Percentiles rank a stretch among this genome's conserved stretches.
phyloP scores from a whole-genome alignment of 2,888 invertebrate species.

The Spilosoma lubricipeda region DNA sequence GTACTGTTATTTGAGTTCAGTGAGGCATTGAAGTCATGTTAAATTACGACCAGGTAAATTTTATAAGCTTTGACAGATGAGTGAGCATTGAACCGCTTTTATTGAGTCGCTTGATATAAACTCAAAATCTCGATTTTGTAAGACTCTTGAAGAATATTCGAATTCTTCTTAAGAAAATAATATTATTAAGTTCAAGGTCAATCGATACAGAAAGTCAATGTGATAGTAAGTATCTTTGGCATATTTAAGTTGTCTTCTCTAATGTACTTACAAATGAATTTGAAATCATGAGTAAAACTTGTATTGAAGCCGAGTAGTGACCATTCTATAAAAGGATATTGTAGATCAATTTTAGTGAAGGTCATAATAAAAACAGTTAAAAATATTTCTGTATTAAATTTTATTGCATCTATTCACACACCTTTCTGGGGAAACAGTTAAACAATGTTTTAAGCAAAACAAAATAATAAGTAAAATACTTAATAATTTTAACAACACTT shows the following conservation, averaged over 20 bases:
- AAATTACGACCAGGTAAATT: neutral
- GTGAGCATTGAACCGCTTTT: neutral
- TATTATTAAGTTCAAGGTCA: too few species aligned
- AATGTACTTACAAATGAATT: too few species aligned
- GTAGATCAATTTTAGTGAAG: neutral
- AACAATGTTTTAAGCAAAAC: conserved; percentile 75
- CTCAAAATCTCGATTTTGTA: neutral
- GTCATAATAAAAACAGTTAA: conserved; percentile 41
- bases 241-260: too few species aligned
- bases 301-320: neutral
- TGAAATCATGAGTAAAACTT: neutral
- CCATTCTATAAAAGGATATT: neutral
- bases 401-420: conserved; percentile 88
- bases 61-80: neutral
- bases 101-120: neutral
- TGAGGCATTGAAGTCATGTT: neutral
- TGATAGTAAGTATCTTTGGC: too few species aligned
- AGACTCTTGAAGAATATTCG: neutral
- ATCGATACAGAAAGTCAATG: too few species aligned
- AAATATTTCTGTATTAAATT: conserved; percentile 84
- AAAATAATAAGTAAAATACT: conserved; percentile 54
- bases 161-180: neutral
- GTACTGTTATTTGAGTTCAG: conserved; percentile 4
- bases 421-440: conserved; percentile 77
- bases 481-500: conserved; percentile 46